Evolutionary conservation across 2,888 invertebrate species (phyloP).

Genomic region (Melanchra persicariae): DNA sequence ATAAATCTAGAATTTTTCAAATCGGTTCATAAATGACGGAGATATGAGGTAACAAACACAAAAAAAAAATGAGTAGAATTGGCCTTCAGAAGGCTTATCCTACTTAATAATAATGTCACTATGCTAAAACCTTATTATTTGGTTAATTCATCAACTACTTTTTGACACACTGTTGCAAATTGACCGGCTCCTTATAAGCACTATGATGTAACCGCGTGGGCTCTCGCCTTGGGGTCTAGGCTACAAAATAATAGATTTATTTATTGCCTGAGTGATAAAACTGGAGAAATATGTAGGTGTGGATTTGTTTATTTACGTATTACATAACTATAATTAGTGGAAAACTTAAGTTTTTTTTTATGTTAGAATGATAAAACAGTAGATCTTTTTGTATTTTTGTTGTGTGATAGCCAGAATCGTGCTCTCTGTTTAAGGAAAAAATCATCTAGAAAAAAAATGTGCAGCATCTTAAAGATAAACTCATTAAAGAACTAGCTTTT

Average conservation of each 20-base stretch:
- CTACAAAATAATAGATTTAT: conserved; percentile 61
- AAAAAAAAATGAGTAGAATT: no score
- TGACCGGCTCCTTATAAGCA: conserved; percentile 46
- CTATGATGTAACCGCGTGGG: conserved; percentile 62
- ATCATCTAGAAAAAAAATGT: no score
- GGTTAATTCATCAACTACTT: conserved; percentile 28
- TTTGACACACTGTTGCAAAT: conserved; percentile 59
- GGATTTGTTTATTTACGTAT: conserved; percentile 16
- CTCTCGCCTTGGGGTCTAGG: conserved; percentile 54
- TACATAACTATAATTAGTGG: not conserved
- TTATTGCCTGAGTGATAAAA: conserved; percentile 56
- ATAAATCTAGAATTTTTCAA: no score
- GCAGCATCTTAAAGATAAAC: no score
- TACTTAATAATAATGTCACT: conserved; percentile 24
- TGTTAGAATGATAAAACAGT: not conserved
- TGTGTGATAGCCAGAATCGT: no score
- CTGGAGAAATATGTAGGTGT: conserved; percentile 52
- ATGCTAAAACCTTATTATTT: conserved; percentile 48
- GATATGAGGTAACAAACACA: no score
- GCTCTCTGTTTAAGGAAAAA: no score
- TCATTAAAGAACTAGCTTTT: no score
- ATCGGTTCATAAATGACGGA: no score
- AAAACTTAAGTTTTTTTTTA: not conserved
- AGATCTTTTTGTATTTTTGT: no score
- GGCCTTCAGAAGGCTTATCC: no score